Evolutionary conservation across 2,797 vertebrate species (phyloP).

Genomic region (Clamator glandarius): DNA sequence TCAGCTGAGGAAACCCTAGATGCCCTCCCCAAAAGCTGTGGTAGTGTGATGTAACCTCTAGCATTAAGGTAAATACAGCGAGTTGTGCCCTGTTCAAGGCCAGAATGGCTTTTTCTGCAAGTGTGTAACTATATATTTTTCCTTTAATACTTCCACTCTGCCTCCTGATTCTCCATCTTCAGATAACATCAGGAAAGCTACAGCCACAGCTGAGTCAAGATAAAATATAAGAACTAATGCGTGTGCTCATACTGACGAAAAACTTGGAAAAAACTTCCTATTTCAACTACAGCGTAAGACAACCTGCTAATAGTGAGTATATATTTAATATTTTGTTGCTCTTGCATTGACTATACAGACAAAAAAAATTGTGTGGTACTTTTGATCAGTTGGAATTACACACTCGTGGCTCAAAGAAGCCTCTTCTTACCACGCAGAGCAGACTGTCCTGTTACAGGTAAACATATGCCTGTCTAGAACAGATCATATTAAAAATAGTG

Average conservation of each 20-base stretch:
- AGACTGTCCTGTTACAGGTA: background rate
- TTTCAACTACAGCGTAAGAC: background rate
- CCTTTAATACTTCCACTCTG: background rate
- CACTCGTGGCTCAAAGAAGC: background rate
- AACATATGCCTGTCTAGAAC: background rate
- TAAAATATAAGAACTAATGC: accelerated
- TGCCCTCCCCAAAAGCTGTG: background rate
- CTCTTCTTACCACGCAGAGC: background rate
- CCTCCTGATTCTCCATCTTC: accelerated
- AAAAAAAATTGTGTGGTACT: background rate
- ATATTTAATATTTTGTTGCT: background rate
- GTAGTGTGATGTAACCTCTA: background rate
- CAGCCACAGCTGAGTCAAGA: background rate
- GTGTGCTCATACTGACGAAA: background rate
- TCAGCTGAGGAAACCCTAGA: background rate
- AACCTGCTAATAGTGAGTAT: background rate
- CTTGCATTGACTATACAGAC: background rate
- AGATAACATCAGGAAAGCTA: background rate
- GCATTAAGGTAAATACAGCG: background rate
- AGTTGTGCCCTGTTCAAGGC: background rate
- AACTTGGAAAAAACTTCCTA: background rate
- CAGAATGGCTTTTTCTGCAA: background rate
- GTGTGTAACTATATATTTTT: background rate
- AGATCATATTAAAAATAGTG: background rate
- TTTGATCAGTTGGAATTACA: background rate